A percentile compares a stretch with the other conserved stretches of the same genome.
Evolutionary conservation across 2,797 vertebrate species (phyloP).

Genomic region (Lutjanus argentimaculatus): DNA sequence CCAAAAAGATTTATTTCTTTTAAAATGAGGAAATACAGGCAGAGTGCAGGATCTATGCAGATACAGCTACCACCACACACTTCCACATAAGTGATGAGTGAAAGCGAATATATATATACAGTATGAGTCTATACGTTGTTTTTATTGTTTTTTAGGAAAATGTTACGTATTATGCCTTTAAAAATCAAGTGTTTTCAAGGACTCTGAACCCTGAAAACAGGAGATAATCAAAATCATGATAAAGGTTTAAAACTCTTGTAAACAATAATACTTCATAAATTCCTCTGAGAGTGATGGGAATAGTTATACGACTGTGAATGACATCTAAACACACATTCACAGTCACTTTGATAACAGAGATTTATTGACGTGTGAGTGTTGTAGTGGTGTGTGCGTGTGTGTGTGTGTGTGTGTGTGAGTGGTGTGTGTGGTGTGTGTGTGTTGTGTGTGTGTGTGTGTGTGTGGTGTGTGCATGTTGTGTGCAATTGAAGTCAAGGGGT

Average conservation of each 20-base stretch:
- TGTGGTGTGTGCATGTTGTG: conserved; percentile 36
- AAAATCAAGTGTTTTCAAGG: no score
- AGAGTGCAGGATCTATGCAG: no score
- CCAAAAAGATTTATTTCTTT: no score
- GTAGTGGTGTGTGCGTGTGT: conserved; percentile 28
- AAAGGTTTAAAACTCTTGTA: not conserved
- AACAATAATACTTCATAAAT: conserved; percentile 14
- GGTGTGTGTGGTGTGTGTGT: conserved; percentile 28
- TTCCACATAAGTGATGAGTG: no score
- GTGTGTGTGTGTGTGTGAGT: conserved; percentile 39
- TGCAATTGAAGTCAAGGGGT: conserved; percentile 69
- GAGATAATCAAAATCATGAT: not conserved
- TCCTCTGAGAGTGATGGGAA: conserved; percentile 18
- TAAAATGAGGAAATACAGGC: no score
- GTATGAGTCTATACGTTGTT: no score
- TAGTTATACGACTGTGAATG: conserved; percentile 12
- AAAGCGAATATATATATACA: no score
- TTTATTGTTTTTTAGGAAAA: no score
- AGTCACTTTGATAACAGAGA: conserved; percentile 42
- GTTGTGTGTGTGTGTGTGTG: conserved; percentile 36
- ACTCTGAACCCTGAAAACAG: not conserved
- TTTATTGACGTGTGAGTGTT: conserved; percentile 30
- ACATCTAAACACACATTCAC: conserved; percentile 14
- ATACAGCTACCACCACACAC: no score
- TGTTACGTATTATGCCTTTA: no score